phyloP scores from a whole-genome alignment of 2,888 invertebrate genomes.

The Sepioteuthis lessoniana region DNA sequence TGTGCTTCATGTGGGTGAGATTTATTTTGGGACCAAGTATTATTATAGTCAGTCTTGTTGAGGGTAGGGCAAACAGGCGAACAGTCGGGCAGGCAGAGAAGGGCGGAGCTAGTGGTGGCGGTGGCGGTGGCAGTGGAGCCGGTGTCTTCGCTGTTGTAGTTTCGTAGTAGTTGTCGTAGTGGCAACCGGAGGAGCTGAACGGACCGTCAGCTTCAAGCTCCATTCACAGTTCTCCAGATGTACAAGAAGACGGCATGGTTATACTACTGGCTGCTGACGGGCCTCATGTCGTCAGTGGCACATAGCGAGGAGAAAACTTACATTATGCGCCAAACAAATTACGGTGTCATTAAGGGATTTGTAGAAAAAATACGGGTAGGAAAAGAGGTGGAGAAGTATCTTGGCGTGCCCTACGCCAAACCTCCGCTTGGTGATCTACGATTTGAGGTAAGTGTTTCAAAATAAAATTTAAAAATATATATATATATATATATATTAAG shows the following conservation, averaged over 20 bases:
- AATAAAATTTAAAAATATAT: not conserved
- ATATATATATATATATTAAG: too few relatives aligned
- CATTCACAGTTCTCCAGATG: not conserved
- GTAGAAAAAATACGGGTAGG: not conserved
- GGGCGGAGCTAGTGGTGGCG: conserved; percentile 21
- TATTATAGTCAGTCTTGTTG: not conserved
- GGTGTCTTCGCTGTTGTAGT: not conserved
- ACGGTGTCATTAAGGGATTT: conserved; percentile 49
- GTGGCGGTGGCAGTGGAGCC: not conserved
- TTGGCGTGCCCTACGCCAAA: conserved; percentile 49
- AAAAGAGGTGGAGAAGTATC: conserved; percentile 46
- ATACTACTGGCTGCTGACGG: not conserved
- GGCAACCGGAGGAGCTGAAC: not conserved
- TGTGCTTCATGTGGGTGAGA: not conserved
- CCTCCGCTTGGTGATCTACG: conserved; percentile 47
- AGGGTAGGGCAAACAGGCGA: not conserved
- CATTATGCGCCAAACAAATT: conserved; percentile 42
- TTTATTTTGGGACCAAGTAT: not conserved
- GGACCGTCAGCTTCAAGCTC: not conserved
- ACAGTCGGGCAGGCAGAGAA: not conserved
- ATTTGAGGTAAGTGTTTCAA: conserved; percentile 45
- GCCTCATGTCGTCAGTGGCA: not conserved
- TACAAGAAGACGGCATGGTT: not conserved
- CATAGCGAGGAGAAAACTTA: not conserved
- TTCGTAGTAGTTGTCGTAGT: conserved; percentile 8